Evolutionary conservation across 2,888 invertebrate species (phyloP).

Genomic region (Entomobrya proxima): DNA sequence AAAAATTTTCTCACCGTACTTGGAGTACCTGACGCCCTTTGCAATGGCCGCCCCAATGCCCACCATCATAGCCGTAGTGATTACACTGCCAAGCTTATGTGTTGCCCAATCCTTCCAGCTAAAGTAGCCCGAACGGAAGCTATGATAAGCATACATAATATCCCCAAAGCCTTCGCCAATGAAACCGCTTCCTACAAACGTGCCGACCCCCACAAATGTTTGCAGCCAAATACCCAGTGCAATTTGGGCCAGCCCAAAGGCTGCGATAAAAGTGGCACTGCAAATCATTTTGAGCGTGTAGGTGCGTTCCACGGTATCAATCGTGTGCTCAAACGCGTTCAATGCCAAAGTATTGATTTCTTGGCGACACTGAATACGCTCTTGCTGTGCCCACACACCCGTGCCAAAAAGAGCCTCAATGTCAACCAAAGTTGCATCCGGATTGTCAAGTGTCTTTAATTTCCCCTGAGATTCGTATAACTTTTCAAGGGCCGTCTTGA

Average conservation of each 20-base stretch:
- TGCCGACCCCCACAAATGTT: slow-evolving; percentile 65
- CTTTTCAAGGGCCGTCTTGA: background rate
- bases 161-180: slow-evolving; percentile 75
- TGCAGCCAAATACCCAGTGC: slow-evolving; percentile 70
- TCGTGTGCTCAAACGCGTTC: background rate
- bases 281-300: slow-evolving; percentile 15
- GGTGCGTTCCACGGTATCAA: background rate
- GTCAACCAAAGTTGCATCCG: background rate
- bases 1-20: background rate
- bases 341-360: background rate
- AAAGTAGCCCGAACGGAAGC: slow-evolving; percentile 69
- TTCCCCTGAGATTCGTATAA: background rate
- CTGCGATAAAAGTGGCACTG: background rate
- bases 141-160: slow-evolving; percentile 71
- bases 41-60: background rate
- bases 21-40: background rate
- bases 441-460: background rate
- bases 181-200: slow-evolving; percentile 70
- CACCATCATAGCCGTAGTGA: background rate
- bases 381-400: too few relatives aligned
- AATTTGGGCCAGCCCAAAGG: slow-evolving; percentile 73
- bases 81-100: slow-evolving; percentile 69
- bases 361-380: too few relatives aligned
- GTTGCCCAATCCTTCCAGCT: slow-evolving; percentile 71
- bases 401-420: background rate